Base-by-base conservation (phyloP, 2,797 vertebrate species). In the Coendou prehensilis region DNA sequence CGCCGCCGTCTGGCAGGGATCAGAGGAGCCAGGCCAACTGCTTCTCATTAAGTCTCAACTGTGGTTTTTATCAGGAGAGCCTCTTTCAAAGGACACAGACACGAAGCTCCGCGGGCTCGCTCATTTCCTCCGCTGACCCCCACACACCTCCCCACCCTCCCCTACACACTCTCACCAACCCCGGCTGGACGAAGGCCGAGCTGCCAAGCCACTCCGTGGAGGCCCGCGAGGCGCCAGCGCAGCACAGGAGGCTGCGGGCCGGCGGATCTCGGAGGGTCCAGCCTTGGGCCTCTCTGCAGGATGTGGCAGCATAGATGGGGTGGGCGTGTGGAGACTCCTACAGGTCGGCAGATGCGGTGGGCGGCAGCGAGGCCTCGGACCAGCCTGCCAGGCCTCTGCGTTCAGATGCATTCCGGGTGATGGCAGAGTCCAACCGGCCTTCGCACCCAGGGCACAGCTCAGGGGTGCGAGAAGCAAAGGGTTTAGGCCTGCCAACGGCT, bases 41-140 rank as follows among this genome's bases (percentile, higher is more conserved):
- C 98, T 98, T 98, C 95, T 98, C 97, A 98, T 98, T 98, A 98
- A 98, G 95, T 92, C 83, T 87, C 91, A 93, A 98, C 97, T 97
- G 97, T 97, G 98, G 96, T 97, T 98, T 98, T 93, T 98, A 97
- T 98, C 98, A 97, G 97, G 93, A 94, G 67, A 96, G 88, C 94
- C 95, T 84, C 92, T 92, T 97, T 97, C 93, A 97, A 97, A 97
- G 94, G 96, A 94, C 91, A 86, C 94, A 97, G 97, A 95, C 95
- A 69, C 83, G 94, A 90, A 95, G 93, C 95, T 96, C 93, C 50
- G 81, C 57, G 91, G 89, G 88, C 89, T 93, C 92, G 56, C 94
- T 97, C 97, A 93, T 97, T 98, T 98, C 97, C 97, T 97, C 71
- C 88, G 83, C 88, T 97, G 98, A 97, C 94, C 98, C 95, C 63